A percentile compares a stretch with the other conserved stretches of the same genome.
phyloP scores from a whole-genome alignment of 1,140 invertebrate genomes.

The Hyles euphorbiae region DNA sequence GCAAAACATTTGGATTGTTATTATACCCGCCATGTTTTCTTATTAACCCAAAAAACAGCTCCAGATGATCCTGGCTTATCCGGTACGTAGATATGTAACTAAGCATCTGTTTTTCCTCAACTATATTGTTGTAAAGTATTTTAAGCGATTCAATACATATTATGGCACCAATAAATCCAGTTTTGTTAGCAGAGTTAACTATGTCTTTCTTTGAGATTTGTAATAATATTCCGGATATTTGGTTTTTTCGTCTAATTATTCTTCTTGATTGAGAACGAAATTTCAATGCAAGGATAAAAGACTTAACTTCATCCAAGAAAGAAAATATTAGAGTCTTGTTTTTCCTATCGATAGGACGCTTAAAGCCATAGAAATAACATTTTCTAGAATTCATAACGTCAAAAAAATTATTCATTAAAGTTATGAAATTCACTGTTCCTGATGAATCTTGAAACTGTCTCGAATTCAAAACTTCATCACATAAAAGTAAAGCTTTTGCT shows the following conservation, averaged over 20 bases:
- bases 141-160: conserved; percentile 25
- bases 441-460: conserved; percentile 8
- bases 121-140: conserved; percentile 9
- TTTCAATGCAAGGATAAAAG: conserved; percentile 15
- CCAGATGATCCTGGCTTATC: conserved; percentile 26
- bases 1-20: conserved; percentile 14
- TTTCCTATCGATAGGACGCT: conserved; percentile 8
- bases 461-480: conserved; percentile 12
- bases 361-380: conserved; percentile 15
- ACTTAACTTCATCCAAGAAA: conserved; percentile 15
- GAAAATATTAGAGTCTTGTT: conserved; percentile 14
- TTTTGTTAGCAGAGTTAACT: conserved; percentile 16
- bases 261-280: conserved; percentile 10
- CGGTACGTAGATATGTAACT: conserved; percentile 21
- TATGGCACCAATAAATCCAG: conserved; percentile 22
- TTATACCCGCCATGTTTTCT: conserved; percentile 10
- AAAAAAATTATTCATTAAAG: conserved; percentile 21
- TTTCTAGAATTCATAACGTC: conserved; percentile 23
- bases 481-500: conserved; percentile 14
- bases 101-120: conserved; percentile 16
- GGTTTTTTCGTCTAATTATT: conserved; percentile 10
- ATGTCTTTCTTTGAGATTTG: conserved; percentile 17
- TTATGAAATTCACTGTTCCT: conserved; percentile 19
- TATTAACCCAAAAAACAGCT: conserved; percentile 26
- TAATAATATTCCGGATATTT: conserved; percentile 9